Base-by-base conservation (phyloP, 2,888 invertebrate species). In the Tigriopus californicus region DNA sequence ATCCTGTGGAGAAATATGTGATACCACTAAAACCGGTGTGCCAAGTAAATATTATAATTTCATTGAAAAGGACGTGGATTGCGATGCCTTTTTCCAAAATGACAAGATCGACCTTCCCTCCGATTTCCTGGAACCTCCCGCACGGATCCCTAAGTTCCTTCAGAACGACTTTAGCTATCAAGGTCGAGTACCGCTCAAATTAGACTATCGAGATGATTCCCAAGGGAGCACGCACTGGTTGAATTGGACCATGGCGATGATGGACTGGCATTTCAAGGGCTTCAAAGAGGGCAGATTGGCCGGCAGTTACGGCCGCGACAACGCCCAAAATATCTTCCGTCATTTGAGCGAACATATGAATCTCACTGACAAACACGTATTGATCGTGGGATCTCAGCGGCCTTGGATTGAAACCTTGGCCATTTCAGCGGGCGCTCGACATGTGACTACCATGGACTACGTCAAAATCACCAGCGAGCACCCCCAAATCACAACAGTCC, bases 1-100 rank as follows among this genome's bases (percentile, higher is more conserved):
- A 33, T 54, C 54, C 12, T 54, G 54, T 54, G 54, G 54, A 6
- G 40, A 54, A 54, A 54, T 54, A 54, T 54, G 54, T 54, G 54
- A 54, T 40, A 15, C 15, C 33, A 49, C 20, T 13, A 22, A 20
- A 12, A 49, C 15, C 15, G 49, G 49, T 13, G 49, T 20, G 11
- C 49, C 49, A 20, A 22, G 49, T 13, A 49, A 49, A 49, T 49
- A 49, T 49, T 49, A 20, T 49, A 22, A 49, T 5, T 15, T 5
- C 20, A 15, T 49, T 11, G 5, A 49, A 22, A 49, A 49, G 22
- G 11, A 49, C 20, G 22, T 49, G 5, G 22, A 49, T 22, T 49
- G 49, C 11, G 49, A 49, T 15, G 49, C 15, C 22, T 11, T 49
- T 18, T 49, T 49, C 20, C 15, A 12, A 8, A 49, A 49, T 49